A percentile compares a stretch with the other conserved stretches of the same genome.
Conservation (phyloP, 2,888 invertebrate species). For the Dolichopus griseipennis region DNA sequence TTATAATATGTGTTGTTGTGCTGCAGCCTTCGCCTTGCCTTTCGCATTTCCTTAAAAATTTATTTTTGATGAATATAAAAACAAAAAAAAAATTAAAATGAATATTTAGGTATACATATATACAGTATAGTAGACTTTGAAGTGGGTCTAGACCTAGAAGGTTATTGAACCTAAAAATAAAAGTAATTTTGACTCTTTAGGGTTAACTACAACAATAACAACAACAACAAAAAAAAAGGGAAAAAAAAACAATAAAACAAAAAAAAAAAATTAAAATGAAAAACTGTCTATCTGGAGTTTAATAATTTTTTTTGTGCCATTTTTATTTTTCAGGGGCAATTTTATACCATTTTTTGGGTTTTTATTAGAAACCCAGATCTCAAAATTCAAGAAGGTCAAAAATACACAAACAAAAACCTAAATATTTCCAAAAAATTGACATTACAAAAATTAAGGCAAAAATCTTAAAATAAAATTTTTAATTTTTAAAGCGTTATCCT, state of each 20-base stretch:
- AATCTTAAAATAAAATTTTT: too few relatives aligned
- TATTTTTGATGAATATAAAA: not conserved
- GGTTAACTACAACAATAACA: not conserved
- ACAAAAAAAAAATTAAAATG: not conserved
- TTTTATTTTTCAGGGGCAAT: not conserved
- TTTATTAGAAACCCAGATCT: too few relatives aligned
- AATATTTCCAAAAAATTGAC: too few relatives aligned
- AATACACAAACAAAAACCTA: too few relatives aligned
- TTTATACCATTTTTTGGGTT: not conserved
- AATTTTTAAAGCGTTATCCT: too few relatives aligned
- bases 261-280: not conserved
- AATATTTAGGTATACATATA: too few relatives aligned
- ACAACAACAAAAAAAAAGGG: not conserved
- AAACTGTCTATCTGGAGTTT: not conserved
- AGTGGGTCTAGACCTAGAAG: slow-evolving; percentile 6
- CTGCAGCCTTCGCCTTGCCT: too few relatives aligned
- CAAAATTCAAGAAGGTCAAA: too few relatives aligned
- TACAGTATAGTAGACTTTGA: not conserved
- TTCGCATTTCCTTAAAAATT: too few relatives aligned
- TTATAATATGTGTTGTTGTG: not conserved
- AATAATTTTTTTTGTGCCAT: not conserved
- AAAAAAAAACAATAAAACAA: not conserved
- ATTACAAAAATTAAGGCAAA: too few relatives aligned
- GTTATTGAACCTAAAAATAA: not conserved
- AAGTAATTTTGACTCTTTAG: not conserved